Evolutionary conservation across 2,888 invertebrate species (phyloP).

Genomic region (Eristalinus aeneus): DNA sequence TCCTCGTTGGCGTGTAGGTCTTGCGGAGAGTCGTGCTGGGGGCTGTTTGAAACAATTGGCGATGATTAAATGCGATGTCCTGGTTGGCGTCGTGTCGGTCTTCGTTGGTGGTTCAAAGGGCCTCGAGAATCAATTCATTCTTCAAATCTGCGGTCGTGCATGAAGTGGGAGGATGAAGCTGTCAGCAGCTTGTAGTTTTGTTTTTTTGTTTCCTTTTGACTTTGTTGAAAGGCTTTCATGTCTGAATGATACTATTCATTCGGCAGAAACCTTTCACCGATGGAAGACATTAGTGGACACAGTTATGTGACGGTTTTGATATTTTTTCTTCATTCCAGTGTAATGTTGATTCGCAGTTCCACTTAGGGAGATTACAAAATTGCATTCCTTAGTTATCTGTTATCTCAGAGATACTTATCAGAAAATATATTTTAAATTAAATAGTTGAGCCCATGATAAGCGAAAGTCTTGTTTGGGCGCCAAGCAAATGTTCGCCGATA

Average conservation of each 20-base stretch:
- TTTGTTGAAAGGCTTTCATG: not conserved
- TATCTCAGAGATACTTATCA: not conserved
- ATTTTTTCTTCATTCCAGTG: not conserved
- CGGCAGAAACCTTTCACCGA: not conserved
- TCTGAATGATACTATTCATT: not conserved
- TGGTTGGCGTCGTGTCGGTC: not conserved
- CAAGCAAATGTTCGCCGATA: not conserved
- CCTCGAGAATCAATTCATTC: not conserved
- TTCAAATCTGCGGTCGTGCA: not conserved
- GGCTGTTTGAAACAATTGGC: conserved; percentile 23
- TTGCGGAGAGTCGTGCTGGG: not conserved
- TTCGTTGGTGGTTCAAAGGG: not conserved
- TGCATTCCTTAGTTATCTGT: not conserved
- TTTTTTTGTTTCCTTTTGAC: no score
- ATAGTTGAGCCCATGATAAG: not conserved
- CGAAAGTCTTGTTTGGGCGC: not conserved
- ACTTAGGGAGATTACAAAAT: not conserved
- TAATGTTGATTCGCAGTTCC: not conserved
- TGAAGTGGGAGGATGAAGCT: not conserved
- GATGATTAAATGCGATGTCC: conserved; percentile 38
- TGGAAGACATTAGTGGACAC: not conserved
- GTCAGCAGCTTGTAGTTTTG: not conserved
- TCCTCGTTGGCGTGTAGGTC: conserved; percentile 13
- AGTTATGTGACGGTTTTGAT: not conserved
- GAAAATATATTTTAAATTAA: not conserved